Percentiles rank a stretch among this genome's conserved stretches.
phyloP scores from a whole-genome alignment of 2,797 vertebrate species.

The Hylomyscus alleni region DNA sequence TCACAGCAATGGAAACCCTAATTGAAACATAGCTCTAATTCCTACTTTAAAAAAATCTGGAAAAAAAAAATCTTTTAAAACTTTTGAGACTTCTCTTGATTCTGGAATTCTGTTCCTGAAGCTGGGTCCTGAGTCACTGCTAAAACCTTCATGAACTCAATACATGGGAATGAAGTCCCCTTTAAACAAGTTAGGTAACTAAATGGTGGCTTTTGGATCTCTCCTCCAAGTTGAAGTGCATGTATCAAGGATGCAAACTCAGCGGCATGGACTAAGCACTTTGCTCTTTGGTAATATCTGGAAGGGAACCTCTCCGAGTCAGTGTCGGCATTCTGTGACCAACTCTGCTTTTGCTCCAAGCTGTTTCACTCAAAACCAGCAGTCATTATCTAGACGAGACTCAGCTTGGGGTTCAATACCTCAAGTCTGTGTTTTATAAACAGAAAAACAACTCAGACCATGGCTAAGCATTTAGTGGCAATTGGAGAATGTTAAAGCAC shows the following conservation, averaged over 20 bases:
- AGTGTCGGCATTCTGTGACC: background rate
- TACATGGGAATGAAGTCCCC: background rate
- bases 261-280: background rate
- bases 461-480: conserved; percentile 47
- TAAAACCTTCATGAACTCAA: conserved; percentile 27
- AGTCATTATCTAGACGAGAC: background rate
- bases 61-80: conserved; percentile 35
- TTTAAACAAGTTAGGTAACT: background rate
- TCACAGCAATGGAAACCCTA: background rate
- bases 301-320: background rate
- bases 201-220: background rate
- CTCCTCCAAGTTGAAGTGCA: background rate
- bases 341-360: background rate
- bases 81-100: background rate
- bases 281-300: conserved; percentile 2
- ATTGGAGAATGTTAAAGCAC: conserved; percentile 35
- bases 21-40: background rate
- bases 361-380: background rate
- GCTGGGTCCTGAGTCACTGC: background rate
- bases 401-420: background rate
- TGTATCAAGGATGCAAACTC: background rate
- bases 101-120: background rate
- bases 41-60: background rate
- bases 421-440: conserved; percentile 44
- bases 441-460: conserved; percentile 68